These are phyloP conservation scores for Pangasianodon gigas DNA, from an alignment of 2,113 vertebrate species.

Conservation along the genomic window DNA sequence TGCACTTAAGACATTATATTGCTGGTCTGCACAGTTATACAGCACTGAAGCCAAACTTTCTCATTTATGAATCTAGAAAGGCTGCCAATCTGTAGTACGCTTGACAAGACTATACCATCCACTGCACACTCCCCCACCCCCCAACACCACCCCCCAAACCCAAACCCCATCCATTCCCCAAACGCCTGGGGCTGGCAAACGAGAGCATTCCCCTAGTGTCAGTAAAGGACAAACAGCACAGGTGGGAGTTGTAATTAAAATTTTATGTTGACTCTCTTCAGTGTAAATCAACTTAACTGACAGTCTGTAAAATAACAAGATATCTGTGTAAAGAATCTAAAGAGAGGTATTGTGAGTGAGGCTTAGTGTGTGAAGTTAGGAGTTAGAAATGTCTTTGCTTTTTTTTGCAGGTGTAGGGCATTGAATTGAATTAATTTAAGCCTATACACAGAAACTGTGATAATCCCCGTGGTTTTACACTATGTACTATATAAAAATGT, in stretches of 20 bases:
- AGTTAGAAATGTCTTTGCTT: not conserved
- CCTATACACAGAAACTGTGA: not conserved
- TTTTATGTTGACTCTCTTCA: conserved; percentile 57
- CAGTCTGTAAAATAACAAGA: conserved; percentile 25
- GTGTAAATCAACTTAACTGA: conserved; percentile 61
- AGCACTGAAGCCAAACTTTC: not conserved
- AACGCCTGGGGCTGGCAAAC: conserved; percentile 49
- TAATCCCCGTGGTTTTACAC: not conserved
- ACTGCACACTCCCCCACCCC: not conserved
- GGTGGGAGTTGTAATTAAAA: conserved; percentile 64
- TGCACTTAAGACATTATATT: not conserved
- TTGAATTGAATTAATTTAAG: not conserved
- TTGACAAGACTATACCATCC: conserved; percentile 28
- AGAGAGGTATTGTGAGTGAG: not conserved
- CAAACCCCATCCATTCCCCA: conserved; percentile 51
- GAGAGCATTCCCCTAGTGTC: conserved; percentile 56
- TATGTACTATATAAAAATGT: not conserved
- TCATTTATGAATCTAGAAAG: conserved; percentile 23
- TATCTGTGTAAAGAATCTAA: not conserved
- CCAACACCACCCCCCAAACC: not conserved
- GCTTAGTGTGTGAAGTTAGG: not conserved
- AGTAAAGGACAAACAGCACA: conserved; percentile 55
- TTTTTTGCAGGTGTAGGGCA: conserved; percentile 1
- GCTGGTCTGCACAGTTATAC: not conserved
- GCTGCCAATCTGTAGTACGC: conserved; percentile 25